Evolutionary conservation across 2,888 invertebrate genomes (phyloP), one percentile per base, ranked within the genome.

Genomic region (Andrena flavipes): DNA sequence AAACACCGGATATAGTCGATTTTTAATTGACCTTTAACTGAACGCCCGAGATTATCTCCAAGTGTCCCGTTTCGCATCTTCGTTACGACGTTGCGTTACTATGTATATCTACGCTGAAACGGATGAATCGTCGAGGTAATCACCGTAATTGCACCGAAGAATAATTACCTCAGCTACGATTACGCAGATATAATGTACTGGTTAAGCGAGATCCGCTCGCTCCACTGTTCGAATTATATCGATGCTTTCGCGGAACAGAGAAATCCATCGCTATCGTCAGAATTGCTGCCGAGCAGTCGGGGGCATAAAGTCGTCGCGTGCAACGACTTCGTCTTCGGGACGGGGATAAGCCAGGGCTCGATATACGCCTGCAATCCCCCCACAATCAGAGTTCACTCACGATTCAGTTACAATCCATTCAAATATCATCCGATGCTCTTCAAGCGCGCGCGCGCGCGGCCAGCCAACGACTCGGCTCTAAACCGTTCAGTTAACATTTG

Each of bases 391-490:
- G 68, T 68, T 68, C 56, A 51, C 78, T 75, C 76, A 51, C 75
- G 76, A 75, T 48, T 76, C 78, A 23, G 63, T 64, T 64, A 62
- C 78, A 68, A 56, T 68, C 68, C 63, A 76, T 79, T 76, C 63
- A 79, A 75, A 79, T 67, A 78, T 60, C 77, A 74, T 74, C 74
- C 35, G 77, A 74, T 74, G 77, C 60, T 62, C 67, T 78, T 67
- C 62, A 65, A 67, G 51, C 51, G 51, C 30, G 49, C 54, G 51
- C 51, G 51, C 30, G 49, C 54, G 56, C 51, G 56, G 56, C 30
- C 42, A 23, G 20, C 56, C 26, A 10, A 10, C 60, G 49, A 29
- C 68, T 42, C 42, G 42, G 68, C 68, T 68, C 60, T 60, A 60
- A 60, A 29, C 49, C 26, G 64, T 23, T 29, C 77, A 63, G 63